These are phyloP conservation scores for Xylota segnis DNA, from an alignment of 2,888 invertebrate genomes.

Conservation along the genomic window DNA sequence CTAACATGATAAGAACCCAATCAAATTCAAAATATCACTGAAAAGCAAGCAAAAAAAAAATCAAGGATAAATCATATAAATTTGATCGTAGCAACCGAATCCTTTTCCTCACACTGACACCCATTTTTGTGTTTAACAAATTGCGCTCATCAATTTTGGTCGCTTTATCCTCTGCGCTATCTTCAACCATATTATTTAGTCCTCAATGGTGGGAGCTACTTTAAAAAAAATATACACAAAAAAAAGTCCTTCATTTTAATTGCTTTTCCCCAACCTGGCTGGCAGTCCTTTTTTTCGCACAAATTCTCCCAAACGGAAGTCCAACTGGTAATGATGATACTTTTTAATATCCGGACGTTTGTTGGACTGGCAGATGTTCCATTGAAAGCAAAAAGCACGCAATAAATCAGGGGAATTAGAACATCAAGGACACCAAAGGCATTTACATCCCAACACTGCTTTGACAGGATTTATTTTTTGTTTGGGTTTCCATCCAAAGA, in stretches of 20 bases:
- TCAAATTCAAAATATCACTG: neutral
- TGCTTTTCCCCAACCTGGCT: neutral
- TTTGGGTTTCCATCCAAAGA: neutral
- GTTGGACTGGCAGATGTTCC: conserved; percentile 34
- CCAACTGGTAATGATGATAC: conserved; percentile 42
- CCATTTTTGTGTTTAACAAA: conserved; percentile 8
- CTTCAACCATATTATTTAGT: conserved; percentile 3
- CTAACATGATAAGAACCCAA: neutral
- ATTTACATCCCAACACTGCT: conserved; percentile 2
- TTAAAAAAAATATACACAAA: neutral
- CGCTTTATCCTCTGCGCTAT: neutral
- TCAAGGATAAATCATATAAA: neutral
- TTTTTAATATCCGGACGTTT: conserved; percentile 53
- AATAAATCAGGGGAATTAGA: conserved; percentile 29
- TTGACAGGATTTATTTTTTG: neutral
- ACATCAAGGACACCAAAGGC: conserved; percentile 6
- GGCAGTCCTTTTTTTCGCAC: neutral
- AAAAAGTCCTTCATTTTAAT: neutral
- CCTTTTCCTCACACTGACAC: neutral
- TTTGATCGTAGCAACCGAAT: neutral
- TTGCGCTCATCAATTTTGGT: conserved; percentile 14
- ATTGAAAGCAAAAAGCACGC: neutral
- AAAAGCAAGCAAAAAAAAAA: too few species aligned
- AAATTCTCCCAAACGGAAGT: conserved; percentile 12
- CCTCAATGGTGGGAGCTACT: neutral